phyloP scores from a whole-genome alignment of 2,888 invertebrate species.

The Panopea generosa region DNA sequence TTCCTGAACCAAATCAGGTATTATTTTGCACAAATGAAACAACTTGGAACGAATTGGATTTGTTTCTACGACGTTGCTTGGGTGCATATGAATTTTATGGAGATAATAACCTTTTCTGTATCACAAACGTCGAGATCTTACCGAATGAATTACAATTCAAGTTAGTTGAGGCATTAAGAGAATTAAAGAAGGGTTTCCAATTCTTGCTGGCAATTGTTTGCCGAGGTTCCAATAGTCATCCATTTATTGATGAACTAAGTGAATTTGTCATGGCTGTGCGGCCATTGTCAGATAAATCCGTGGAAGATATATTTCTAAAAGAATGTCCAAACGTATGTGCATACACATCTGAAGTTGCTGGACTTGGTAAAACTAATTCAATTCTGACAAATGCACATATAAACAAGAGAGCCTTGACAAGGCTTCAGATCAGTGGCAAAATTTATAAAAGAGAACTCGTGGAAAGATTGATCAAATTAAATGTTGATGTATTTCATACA shows the following conservation, averaged over 20 bases:
- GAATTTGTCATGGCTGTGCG: slow-evolving; percentile 28
- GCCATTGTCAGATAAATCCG: slow-evolving; percentile 38
- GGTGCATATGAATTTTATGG: slow-evolving; percentile 19
- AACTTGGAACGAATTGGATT: slow-evolving; percentile 60
- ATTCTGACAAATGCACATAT: slow-evolving; percentile 47
- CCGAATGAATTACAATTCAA: slow-evolving; percentile 63
- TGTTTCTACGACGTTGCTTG: slow-evolving; percentile 61
- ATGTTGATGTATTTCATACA: slow-evolving; percentile 40
- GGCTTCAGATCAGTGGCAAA: slow-evolving; percentile 69
- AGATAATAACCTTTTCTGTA: slow-evolving; percentile 45
- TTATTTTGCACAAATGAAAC: slow-evolving; percentile 66
- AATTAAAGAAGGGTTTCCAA: slow-evolving; percentile 12
- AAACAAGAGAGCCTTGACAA: slow-evolving; percentile 20
- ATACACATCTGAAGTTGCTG: slow-evolving; percentile 63
- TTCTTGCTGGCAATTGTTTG: slow-evolving; percentile 62
- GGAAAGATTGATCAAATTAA: slow-evolving; percentile 30
- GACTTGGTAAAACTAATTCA: slow-evolving; percentile 65
- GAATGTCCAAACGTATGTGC: slow-evolving; percentile 50
- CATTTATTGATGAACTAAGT: slow-evolving; percentile 58
- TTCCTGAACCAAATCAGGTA: slow-evolving; percentile 67
- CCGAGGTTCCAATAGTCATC: slow-evolving; percentile 61
- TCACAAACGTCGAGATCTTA: slow-evolving; percentile 66
- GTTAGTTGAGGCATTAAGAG: slow-evolving; percentile 56
- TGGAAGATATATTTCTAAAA: slow-evolving; percentile 29
- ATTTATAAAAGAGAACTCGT: slow-evolving; percentile 49